A percentile compares a stretch with the other conserved stretches of the same genome.
Evolutionary conservation across 2,888 invertebrate species (phyloP).

Genomic region (Caenorhabditis angaria): DNA sequence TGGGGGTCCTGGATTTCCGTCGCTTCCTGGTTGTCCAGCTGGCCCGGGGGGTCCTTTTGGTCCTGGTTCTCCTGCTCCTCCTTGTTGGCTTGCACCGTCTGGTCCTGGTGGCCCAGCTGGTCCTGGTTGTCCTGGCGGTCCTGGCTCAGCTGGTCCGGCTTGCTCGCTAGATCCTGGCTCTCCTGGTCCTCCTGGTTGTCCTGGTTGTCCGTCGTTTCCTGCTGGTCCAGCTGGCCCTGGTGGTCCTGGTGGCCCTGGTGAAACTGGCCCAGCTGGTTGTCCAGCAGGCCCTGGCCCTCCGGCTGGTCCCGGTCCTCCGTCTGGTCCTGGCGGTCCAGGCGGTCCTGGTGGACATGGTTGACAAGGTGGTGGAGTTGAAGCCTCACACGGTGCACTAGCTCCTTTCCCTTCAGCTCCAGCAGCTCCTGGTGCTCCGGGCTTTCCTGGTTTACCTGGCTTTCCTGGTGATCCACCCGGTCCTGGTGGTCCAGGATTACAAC

Average conservation of each 20-base stretch:
- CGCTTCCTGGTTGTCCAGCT: constrained; percentile 32
- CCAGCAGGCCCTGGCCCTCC: constrained; percentile 46
- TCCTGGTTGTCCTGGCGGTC: constrained; percentile 39
- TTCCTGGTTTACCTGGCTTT: constrained; percentile 24
- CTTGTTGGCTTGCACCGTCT: constrained; percentile 13
- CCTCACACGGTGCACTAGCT: constrained; percentile 14
- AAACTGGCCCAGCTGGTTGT: constrained; percentile 19
- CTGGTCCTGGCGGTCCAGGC: constrained; percentile 53
- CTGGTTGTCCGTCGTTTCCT: constrained; percentile 38
- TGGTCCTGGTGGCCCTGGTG: constrained; percentile 13
- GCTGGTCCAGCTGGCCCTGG: constrained; percentile 21
- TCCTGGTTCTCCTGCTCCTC: constrained; percentile 33
- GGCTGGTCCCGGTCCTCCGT: constrained; percentile 38
- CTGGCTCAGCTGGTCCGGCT: constrained; percentile 30
- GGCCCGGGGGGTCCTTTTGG: constrained; percentile 41
- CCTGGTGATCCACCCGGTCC: constrained; percentile 28
- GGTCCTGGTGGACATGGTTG: constrained; percentile 47
- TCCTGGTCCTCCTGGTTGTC: constrained; percentile 40
- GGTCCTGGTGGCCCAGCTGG: constrained; percentile 56
- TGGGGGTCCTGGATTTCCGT: constrained; percentile 32
- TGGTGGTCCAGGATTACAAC: constrained; percentile 35
- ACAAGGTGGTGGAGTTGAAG: constrained; percentile 28
- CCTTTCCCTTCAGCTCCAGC: constrained; percentile 20
- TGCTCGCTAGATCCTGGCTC: constrained; percentile 25
- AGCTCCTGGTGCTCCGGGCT: constrained; percentile 32